These are phyloP conservation scores for Orycteropus afer DNA, from an alignment of 2,113 vertebrate genomes.

Conservation along the genomic window DNA sequence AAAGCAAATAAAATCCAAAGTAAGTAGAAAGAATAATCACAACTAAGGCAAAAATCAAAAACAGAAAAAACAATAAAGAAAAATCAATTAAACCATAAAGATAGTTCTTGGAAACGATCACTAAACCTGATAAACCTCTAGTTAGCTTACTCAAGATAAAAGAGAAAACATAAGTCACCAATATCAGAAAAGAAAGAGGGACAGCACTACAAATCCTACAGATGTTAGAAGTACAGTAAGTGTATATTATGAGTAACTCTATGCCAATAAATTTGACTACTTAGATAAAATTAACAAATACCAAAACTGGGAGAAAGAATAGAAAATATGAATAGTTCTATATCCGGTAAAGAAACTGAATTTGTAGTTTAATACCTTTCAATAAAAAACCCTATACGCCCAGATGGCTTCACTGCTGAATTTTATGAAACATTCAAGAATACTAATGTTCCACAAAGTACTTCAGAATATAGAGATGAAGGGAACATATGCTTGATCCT, in stretches of 20 bases:
- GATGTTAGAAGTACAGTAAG: not conserved
- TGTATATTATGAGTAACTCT: constrained; percentile 27
- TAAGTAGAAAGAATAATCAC: not conserved
- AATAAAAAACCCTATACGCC: not conserved
- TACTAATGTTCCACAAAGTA: constrained; percentile 8
- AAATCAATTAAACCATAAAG: not conserved
- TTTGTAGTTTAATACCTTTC: not conserved
- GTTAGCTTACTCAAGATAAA: not conserved
- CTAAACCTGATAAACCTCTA: no score
- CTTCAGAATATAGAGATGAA: constrained; percentile 16
- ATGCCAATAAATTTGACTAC: not conserved
- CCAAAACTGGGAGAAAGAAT: not conserved
- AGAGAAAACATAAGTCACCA: not conserved
- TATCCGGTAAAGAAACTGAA: not conserved
- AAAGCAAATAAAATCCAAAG: not conserved
- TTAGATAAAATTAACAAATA: constrained; percentile 38
- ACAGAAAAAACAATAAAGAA: not conserved
- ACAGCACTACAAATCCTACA: not conserved
- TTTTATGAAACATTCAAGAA: constrained; percentile 5
- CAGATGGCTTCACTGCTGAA: not conserved
- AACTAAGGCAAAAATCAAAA: constrained; percentile 49
- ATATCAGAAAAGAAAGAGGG: not conserved
- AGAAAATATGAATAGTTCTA: not conserved
- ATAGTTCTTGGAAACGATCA: no score
- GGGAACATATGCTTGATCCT: not conserved